A percentile compares a stretch with the other conserved stretches of the same genome.
phyloP scores from a whole-genome alignment of 2,888 invertebrate genomes.

The Mimumesa dahlbomi region DNA sequence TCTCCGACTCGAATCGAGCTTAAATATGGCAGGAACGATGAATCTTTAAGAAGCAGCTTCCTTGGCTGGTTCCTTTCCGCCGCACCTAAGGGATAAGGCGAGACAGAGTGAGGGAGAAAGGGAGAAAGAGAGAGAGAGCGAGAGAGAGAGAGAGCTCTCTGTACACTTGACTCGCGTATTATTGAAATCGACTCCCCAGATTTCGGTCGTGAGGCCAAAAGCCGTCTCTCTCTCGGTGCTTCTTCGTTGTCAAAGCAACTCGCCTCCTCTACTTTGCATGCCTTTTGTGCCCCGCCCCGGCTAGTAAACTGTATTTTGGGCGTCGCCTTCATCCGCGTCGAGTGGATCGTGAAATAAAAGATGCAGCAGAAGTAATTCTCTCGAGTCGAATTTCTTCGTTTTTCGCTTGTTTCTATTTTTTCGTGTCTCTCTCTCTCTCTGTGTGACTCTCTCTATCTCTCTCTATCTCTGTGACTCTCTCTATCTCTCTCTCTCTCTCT shows the following conservation, averaged over 20 bases:
- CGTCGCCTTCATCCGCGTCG: neutral
- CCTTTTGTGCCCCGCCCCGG: neutral
- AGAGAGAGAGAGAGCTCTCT: no score
- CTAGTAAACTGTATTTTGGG: neutral
- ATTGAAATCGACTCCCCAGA: slow-evolving; percentile 46
- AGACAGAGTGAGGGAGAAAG: no score
- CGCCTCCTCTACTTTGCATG: neutral
- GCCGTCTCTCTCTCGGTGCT: neutral
- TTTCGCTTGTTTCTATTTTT: no score
- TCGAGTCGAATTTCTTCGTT: no score
- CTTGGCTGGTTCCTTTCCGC: slow-evolving; percentile 2
- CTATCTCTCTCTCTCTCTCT: no score
- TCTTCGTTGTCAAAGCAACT: neutral
- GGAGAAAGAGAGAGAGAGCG: no score
- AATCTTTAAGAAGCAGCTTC: slow-evolving; percentile 60
- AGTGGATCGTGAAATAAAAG: no score
- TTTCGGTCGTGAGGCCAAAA: slow-evolving; percentile 10
- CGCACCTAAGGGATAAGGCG: neutral
- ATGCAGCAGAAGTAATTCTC: no score
- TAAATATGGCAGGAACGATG: slow-evolving; percentile 63
- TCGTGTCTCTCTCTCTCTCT: no score
- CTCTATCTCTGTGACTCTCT: no score
- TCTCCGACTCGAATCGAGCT: slow-evolving; percentile 42
- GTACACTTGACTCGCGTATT: slow-evolving; percentile 20
- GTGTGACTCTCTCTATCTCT: no score